Evolutionary conservation across 2,113 vertebrate genomes (phyloP).

Genomic region (Heloderma charlesbogerti): DNA sequence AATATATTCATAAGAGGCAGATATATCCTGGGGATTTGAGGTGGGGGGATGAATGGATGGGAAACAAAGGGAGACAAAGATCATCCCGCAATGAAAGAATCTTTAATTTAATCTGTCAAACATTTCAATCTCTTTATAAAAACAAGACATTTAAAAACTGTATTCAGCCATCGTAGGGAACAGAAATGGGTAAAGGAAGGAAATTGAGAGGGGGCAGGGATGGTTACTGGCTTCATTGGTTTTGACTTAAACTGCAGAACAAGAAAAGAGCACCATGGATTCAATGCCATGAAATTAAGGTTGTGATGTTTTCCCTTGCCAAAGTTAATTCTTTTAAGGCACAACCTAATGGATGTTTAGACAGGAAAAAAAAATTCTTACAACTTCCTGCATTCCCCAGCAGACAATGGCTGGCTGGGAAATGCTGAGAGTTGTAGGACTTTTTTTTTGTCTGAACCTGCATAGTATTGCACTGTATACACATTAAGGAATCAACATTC

Average conservation of each 20-base stretch:
- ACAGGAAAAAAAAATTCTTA: neutral
- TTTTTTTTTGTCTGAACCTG: too few species aligned
- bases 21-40: slow-evolving; percentile 42
- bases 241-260: slow-evolving; percentile 29
- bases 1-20: slow-evolving; percentile 58
- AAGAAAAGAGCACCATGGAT: neutral
- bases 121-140: slow-evolving; percentile 46
- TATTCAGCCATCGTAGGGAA: neutral
- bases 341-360: neutral
- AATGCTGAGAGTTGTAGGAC: too few species aligned
- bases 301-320: neutral
- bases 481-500: neutral
- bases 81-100: slow-evolving; percentile 22
- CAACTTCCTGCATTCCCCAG: too few species aligned
- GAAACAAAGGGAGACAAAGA: slow-evolving; percentile 33
- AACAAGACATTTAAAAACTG: slow-evolving; percentile 44
- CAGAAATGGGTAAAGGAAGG: neutral
- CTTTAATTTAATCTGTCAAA: slow-evolving; percentile 18
- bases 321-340: too few species aligned
- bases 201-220: neutral
- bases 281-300: neutral
- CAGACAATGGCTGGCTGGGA: too few species aligned
- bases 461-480: too few species aligned
- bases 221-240: neutral
- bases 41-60: slow-evolving; percentile 12